Evolutionary conservation across 2,888 invertebrate species (phyloP), one percentile per base, ranked within the genome.

Genomic region (Agonopterix subpropinquella): DNA sequence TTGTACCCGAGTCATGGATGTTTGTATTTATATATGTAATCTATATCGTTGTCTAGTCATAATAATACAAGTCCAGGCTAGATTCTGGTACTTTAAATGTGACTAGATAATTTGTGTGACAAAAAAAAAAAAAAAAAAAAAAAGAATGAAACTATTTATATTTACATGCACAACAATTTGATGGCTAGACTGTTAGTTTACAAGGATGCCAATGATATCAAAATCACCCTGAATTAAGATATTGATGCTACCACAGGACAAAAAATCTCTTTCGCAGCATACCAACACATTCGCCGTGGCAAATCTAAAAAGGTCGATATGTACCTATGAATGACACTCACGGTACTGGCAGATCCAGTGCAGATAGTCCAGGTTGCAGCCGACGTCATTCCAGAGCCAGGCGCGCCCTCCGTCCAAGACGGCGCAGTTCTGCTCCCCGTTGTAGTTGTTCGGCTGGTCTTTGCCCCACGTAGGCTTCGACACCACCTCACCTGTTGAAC

Each of bases 361-460:
- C 50, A 97, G 89, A 69, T 97, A 97, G 82, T 97, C 97, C 51
- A 97, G 90, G 78, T 96, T 96, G 75, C 97, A 97, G 47, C 96
- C 96, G 18, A 97, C 96, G 78, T 97, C 97, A 77, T 97, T 97
- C 97, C 97, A 97, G 0, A 94, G 88, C 97, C 97, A 97, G 53
- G 93, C 92, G 45, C 96, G 90, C 0, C 95, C 96, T 1, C 97
- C 97, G 72, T 97, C 97, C 57, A 97, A 86, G 10, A 97, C 96
- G n/a, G 94, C 96, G 81, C 97, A 97, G 77, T 97, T 97, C 77
- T 97, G 97, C 67, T 97, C 96, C 0, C 97, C 96, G 73, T 97
- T 97, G 88, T 97, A 97, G 74, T 97, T 97, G 77, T 97, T 97
- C 0, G 97, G 97, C 71, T 97, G 97, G 69, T 97, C 97, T 73